Evolutionary conservation across 2,113 vertebrate genomes (phyloP).

Genomic region (Geococcyx californianus): DNA sequence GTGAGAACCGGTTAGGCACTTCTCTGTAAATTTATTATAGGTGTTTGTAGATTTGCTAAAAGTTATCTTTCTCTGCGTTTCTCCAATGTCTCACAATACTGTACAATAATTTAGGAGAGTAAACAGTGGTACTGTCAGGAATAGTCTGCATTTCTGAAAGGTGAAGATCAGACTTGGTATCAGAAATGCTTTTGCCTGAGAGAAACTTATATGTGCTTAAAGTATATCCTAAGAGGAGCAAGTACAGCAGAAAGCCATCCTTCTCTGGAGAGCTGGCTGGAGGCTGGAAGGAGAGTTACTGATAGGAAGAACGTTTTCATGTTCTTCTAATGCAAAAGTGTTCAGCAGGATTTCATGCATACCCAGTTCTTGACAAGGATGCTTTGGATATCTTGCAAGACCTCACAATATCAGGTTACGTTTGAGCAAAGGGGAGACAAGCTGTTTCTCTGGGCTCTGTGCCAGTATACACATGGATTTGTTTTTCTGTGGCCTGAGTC

Average conservation of each 20-base stretch:
- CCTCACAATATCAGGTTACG: background rate
- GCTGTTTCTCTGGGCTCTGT: background rate
- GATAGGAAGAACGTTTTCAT: background rate
- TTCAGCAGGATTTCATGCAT: background rate
- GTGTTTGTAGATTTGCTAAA: background rate
- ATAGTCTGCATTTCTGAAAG: background rate
- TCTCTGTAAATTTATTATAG: background rate
- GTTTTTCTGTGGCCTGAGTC: background rate
- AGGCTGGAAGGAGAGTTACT: background rate
- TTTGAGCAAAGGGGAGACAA: background rate
- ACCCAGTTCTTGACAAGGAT: background rate
- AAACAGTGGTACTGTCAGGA: background rate
- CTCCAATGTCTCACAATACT: background rate
- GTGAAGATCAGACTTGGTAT: fast-evolving
- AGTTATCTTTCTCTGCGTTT: background rate
- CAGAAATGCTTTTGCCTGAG: background rate
- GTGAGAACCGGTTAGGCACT: background rate
- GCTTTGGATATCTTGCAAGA: background rate
- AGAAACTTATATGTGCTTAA: background rate
- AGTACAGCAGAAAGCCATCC: background rate
- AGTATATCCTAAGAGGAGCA: background rate
- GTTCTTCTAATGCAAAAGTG: background rate
- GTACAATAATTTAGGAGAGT: background rate
- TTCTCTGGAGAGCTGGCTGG: background rate
- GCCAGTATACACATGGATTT: background rate